These are phyloP conservation scores for Bombylius discolor DNA, from an alignment of 2,888 invertebrate genomes.

Conservation along the genomic window DNA sequence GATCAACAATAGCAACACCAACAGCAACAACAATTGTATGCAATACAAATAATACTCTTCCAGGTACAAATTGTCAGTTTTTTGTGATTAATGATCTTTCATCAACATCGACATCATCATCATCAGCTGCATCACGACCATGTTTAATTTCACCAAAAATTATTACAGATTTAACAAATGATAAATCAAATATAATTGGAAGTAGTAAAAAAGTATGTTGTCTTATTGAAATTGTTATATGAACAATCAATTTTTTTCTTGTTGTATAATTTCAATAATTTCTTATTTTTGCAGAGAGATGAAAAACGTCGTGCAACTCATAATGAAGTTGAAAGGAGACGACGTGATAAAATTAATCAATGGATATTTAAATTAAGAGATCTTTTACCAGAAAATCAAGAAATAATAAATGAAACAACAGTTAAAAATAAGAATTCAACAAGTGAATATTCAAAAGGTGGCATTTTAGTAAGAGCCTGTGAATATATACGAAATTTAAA, in stretches of 20 bases:
- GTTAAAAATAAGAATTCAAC: constrained; percentile 1
- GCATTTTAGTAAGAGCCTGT: constrained; percentile 88
- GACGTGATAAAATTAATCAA: constrained; percentile 91
- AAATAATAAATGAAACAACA: background rate
- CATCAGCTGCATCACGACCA: constrained; percentile 1
- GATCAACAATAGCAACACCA: background rate
- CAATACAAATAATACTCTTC: background rate
- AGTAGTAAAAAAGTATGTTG: constrained; percentile 2
- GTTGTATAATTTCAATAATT: too few species aligned
- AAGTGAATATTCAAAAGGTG: constrained; percentile 71
- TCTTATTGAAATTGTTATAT: background rate
- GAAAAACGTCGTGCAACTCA: constrained; percentile 84
- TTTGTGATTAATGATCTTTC: constrained; percentile 4
- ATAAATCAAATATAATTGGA: constrained; percentile 1
- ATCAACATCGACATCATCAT: background rate
- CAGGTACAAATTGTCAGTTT: constrained; percentile 3
- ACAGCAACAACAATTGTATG: background rate
- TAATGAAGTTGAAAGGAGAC: constrained; percentile 86
- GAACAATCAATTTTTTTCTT: background rate
- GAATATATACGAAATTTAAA: constrained; percentile 83
- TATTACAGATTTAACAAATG: background rate
- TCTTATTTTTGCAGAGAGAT: constrained; percentile 47
- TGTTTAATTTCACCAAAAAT: constrained; percentile 6
- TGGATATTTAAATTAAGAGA: constrained; percentile 91
- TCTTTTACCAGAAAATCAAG: constrained; percentile 55